Conservation (phyloP, 1,140 invertebrate species). For the Anthonomus grandis region DNA sequence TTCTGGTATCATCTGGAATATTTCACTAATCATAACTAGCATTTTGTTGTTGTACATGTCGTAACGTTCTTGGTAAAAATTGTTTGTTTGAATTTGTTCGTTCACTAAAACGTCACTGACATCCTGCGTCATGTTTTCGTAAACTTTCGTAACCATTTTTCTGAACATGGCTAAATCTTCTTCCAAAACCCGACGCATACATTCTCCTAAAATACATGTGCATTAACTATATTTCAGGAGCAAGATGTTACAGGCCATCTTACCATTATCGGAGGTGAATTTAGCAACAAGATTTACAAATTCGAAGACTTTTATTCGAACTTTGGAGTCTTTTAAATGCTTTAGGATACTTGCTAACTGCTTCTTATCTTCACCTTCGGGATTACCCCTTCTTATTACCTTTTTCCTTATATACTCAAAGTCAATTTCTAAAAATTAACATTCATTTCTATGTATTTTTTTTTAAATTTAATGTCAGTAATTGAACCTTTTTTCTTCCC, state of each 20-base stretch:
- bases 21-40: slow-evolving; percentile 40
- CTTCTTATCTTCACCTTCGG: slow-evolving; percentile 42
- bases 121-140: slow-evolving; percentile 46
- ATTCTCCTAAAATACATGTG: slow-evolving; percentile 22
- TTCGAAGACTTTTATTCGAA: slow-evolving; percentile 37
- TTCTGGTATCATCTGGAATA: slow-evolving; percentile 36
- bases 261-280: slow-evolving; percentile 43
- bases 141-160: slow-evolving; percentile 39
- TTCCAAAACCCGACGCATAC: slow-evolving; percentile 33
- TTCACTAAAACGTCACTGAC: slow-evolving; percentile 45
- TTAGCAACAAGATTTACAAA: slow-evolving; percentile 40
- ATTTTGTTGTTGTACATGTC: slow-evolving; percentile 35
- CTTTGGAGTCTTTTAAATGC: slow-evolving; percentile 24
- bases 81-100: slow-evolving; percentile 42
- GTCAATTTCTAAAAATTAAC: slow-evolving; percentile 18
- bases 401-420: slow-evolving; percentile 33
- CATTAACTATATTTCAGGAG: background rate
- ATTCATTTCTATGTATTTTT: background rate
- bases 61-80: slow-evolving; percentile 36
- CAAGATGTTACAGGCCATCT: background rate
- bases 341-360: slow-evolving; percentile 37
- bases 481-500: slow-evolving; percentile 22
- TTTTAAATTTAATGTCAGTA: background rate
- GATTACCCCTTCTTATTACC: slow-evolving; percentile 37
- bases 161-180: slow-evolving; percentile 39